Evolutionary conservation across 2,888 invertebrate genomes (phyloP).

Genomic region (Pseudococcus longispinus): DNA sequence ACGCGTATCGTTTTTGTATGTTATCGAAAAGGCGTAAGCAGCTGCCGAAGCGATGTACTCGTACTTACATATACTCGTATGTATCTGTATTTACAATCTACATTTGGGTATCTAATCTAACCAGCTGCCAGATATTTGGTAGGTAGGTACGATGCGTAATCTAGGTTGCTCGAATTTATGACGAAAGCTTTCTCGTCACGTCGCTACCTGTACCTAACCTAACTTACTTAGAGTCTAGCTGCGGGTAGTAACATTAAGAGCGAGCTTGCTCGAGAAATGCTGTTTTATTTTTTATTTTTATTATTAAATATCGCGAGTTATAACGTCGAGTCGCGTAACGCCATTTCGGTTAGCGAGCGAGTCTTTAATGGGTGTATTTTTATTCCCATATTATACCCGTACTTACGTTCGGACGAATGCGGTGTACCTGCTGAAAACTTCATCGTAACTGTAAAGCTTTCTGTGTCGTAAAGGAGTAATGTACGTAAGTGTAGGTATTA

Average conservation of each 20-base stretch:
- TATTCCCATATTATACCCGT: not conserved
- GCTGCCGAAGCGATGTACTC: not conserved
- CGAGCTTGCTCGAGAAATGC: not conserved
- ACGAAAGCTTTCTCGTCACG: no score
- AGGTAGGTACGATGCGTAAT: not conserved
- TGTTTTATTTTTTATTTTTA: not conserved
- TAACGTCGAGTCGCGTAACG: not conserved
- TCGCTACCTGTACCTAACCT: no score
- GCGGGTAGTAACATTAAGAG: not conserved
- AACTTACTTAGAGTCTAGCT: not conserved
- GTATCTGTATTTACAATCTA: no score
- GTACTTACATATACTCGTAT: no score
- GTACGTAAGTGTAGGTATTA: not conserved
- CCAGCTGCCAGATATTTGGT: no score
- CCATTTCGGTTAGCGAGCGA: not conserved
- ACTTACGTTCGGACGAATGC: not conserved
- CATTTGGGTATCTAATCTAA: no score
- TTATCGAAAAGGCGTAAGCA: not conserved
- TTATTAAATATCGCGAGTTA: not conserved
- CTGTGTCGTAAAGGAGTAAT: not conserved
- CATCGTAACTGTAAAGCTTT: not conserved
- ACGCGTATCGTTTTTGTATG: not conserved
- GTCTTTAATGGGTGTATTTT: not conserved
- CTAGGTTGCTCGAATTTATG: no score
- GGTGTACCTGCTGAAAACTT: not conserved